These are phyloP conservation scores for Campoplex nolae DNA, from an alignment of 2,888 invertebrate species.

Conservation along the genomic window DNA sequence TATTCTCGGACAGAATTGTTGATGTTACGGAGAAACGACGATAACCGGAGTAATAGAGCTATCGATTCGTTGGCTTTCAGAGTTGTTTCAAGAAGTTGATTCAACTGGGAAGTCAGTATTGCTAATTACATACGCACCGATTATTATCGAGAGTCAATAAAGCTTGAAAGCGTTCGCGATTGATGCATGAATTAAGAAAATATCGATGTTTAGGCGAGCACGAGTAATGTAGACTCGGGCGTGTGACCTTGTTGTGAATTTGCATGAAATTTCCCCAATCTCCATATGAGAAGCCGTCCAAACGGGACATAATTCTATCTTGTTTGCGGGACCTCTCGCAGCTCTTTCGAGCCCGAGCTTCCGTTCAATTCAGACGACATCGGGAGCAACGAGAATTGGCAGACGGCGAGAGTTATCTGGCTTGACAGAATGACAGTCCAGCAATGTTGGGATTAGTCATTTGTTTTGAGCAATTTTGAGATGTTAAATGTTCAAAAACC, in stretches of 20 bases:
- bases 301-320: slow-evolving; percentile 68
- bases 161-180: background rate
- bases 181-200: background rate
- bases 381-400: slow-evolving; percentile 52
- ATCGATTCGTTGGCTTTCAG: too few species aligned
- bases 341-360: slow-evolving; percentile 12
- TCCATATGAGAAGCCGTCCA: slow-evolving; percentile 67
- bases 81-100: background rate
- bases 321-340: slow-evolving; percentile 55
- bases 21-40: too few species aligned
- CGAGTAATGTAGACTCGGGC: background rate
- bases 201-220: too few species aligned
- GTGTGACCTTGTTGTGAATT: slow-evolving; percentile 55
- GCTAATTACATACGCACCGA: background rate
- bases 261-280: slow-evolving; percentile 62
- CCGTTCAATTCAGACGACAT: slow-evolving; percentile 9
- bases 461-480: slow-evolving; percentile 43
- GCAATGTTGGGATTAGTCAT: slow-evolving; percentile 16
- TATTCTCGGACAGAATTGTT: too few species aligned
- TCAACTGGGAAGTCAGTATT: background rate
- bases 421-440: slow-evolving; percentile 49
- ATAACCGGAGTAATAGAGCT: too few species aligned
- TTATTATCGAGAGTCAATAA: background rate
- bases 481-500: background rate
- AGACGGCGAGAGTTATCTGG: slow-evolving; percentile 44